Conservation (phyloP, 53 echinoderm and acorn worm species). For the Apostichopus leukothele region DNA sequence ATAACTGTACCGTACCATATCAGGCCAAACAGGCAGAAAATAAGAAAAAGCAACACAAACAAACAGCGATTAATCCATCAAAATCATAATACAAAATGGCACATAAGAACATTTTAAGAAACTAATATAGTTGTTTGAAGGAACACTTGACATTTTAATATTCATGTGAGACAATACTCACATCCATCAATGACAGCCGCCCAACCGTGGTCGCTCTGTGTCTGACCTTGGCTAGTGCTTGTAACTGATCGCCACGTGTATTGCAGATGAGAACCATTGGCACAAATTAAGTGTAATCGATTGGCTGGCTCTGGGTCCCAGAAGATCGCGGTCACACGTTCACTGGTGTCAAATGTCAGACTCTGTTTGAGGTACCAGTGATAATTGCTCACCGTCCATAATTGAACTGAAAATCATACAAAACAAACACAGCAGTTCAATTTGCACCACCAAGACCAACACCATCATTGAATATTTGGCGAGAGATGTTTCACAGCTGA, state of each 20-base stretch:
- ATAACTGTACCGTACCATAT: too few relatives aligned
- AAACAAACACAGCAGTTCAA: neutral
- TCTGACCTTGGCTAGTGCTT: conserved; percentile 61
- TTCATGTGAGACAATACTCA: conserved; percentile 41
- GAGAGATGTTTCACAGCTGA: too few relatives aligned
- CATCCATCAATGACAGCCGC: conserved; percentile 93
- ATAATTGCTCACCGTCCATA: conserved; percentile 90
- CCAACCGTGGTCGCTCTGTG: conserved; percentile 62
- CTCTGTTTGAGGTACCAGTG: conserved; percentile 98
- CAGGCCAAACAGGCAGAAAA: too few relatives aligned
- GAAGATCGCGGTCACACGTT: conserved; percentile 68
- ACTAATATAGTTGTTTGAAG: too few relatives aligned
- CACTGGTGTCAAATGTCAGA: conserved; percentile 58
- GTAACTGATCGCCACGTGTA: conserved; percentile 88
- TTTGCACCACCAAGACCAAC: too few relatives aligned
- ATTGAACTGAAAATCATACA: conserved; percentile 64
- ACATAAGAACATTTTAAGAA: too few relatives aligned
- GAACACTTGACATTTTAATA: too few relatives aligned
- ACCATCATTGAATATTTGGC: too few relatives aligned
- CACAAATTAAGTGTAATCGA: conserved; percentile 74
- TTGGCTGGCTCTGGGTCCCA: conserved; percentile 95
- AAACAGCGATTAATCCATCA: too few relatives aligned
- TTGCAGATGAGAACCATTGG: conserved; percentile 69
- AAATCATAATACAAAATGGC: too few relatives aligned
- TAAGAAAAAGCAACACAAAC: too few relatives aligned